A percentile compares a stretch with the other conserved stretches of the same genome.
These are phyloP conservation scores for Polydrusus cervinus DNA, from an alignment of 2,888 invertebrate genomes.

Conservation along the genomic window DNA sequence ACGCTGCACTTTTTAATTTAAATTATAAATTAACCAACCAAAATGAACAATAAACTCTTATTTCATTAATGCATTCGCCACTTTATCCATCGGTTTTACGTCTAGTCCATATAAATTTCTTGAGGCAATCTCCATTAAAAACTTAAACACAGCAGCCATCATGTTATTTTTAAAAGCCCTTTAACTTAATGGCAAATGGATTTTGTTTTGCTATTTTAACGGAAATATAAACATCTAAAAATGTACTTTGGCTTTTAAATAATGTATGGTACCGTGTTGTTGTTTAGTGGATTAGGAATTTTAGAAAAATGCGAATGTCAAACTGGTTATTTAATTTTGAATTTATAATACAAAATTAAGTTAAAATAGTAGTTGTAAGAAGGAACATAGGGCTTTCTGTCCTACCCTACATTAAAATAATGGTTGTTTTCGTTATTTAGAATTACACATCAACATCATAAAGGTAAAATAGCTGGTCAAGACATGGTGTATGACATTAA, in stretches of 20 bases:
- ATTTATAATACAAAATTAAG: not conserved
- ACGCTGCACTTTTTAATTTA: too few species aligned
- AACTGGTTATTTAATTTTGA: not conserved
- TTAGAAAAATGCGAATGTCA: not conserved
- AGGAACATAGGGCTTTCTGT: too few species aligned
- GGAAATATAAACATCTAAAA: conserved; percentile 10
- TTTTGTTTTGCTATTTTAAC: conserved; percentile 4
- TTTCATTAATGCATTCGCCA: not conserved
- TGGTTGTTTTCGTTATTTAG: too few species aligned
- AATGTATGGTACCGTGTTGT: not conserved
- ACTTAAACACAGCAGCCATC: conserved; percentile 12
- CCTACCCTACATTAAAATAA: too few species aligned
- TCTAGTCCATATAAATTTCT: conserved; percentile 39
- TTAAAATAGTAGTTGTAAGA: too few species aligned
- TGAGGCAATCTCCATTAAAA: conserved; percentile 34
- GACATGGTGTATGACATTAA: too few species aligned
- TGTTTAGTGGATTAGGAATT: not conserved
- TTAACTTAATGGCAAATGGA: not conserved
- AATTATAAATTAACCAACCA: not conserved
- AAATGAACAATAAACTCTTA: not conserved
- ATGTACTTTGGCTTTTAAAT: conserved; percentile 10
- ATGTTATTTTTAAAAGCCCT: conserved; percentile 13
- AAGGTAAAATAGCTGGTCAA: too few species aligned
- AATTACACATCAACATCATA: too few species aligned
- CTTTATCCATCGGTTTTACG: conserved; percentile 19